Evolutionary conservation across 2,797 vertebrate species (phyloP).

Genomic region (Anabacerthia variegaticeps): DNA sequence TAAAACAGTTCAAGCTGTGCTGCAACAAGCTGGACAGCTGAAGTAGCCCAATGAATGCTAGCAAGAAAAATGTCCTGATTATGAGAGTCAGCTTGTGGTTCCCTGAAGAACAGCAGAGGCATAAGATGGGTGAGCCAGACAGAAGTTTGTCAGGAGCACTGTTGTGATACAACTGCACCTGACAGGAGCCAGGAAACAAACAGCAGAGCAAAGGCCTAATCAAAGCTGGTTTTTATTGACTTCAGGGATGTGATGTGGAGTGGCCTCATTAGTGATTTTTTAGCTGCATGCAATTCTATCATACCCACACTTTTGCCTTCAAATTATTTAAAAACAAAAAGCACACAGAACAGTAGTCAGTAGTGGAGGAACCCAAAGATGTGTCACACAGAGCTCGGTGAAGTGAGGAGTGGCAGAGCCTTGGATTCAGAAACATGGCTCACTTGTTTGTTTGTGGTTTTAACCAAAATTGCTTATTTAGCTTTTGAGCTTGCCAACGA

Average conservation of each 20-base stretch:
- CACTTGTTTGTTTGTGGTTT: constrained; percentile 27
- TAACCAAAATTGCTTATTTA: constrained; percentile 42
- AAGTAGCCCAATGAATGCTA: not conserved
- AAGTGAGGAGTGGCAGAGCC: not conserved
- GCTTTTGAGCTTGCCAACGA: not conserved
- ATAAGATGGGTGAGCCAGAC: not conserved
- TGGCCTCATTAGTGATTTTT: not conserved
- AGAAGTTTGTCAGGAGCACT: not conserved
- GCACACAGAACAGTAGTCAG: not conserved
- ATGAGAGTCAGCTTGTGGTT: not conserved
- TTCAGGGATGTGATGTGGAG: fast-evolving
- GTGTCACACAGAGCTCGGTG: not conserved
- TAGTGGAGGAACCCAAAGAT: not conserved
- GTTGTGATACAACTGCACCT: not conserved
- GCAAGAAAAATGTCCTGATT: not conserved
- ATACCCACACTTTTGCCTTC: not conserved
- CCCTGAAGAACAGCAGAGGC: not conserved
- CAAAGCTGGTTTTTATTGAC: not conserved
- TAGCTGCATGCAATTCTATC: not conserved
- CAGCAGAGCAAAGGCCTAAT: not conserved
- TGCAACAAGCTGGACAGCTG: not conserved
- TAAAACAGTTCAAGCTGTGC: not conserved
- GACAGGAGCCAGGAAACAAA: not conserved
- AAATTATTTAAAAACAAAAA: not conserved
- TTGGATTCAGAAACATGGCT: not conserved